phyloP scores from a whole-genome alignment of 2,797 vertebrate species.

The Lophius americanus region DNA sequence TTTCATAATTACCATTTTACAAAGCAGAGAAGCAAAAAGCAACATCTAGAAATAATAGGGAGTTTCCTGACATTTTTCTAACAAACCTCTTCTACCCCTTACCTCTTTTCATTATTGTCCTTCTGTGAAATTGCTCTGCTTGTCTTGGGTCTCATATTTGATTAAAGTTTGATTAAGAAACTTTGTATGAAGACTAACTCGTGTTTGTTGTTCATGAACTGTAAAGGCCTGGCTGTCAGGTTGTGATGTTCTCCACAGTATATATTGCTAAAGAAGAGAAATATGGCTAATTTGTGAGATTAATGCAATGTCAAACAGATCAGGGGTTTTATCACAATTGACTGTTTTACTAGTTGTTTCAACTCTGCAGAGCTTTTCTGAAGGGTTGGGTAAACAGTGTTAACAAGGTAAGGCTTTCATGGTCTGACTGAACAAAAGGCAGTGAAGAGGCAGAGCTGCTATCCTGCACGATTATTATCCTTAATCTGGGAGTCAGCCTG shows the following conservation, averaged over 20 bases:
- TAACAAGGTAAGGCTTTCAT: slow-evolving; percentile 72
- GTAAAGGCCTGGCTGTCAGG: slow-evolving; percentile 12
- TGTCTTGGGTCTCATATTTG: slow-evolving; percentile 15
- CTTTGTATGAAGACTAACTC: slow-evolving; percentile 16
- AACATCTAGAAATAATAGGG: not conserved
- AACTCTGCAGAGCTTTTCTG: slow-evolving; percentile 69
- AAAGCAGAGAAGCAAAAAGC: slow-evolving; percentile 20
- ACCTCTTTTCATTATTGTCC: slow-evolving; percentile 28
- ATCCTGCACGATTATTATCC: slow-evolving; percentile 74
- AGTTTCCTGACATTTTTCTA: not conserved
- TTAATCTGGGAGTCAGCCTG: slow-evolving; percentile 83
- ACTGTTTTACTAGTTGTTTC: slow-evolving; percentile 68
- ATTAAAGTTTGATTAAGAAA: slow-evolving; percentile 9
- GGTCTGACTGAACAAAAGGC: slow-evolving; percentile 72
- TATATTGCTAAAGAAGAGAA: slow-evolving; percentile 26
- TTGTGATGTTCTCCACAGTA: not conserved
- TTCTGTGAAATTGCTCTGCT: slow-evolving; percentile 22
- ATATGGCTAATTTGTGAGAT: slow-evolving; percentile 23
- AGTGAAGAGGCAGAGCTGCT: slow-evolving; percentile 50
- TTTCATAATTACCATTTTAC: slow-evolving; percentile 33
- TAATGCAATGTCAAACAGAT: slow-evolving; percentile 50
- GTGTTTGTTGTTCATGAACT: slow-evolving; percentile 15
- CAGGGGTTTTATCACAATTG: slow-evolving; percentile 66
- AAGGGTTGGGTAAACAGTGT: slow-evolving; percentile 77
- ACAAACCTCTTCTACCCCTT: slow-evolving; percentile 9